A percentile compares a stretch with the other conserved stretches of the same genome.
These are phyloP conservation scores for Drosophila anomalata DNA, from an alignment of 2,888 invertebrate genomes.

Conservation along the genomic window DNA sequence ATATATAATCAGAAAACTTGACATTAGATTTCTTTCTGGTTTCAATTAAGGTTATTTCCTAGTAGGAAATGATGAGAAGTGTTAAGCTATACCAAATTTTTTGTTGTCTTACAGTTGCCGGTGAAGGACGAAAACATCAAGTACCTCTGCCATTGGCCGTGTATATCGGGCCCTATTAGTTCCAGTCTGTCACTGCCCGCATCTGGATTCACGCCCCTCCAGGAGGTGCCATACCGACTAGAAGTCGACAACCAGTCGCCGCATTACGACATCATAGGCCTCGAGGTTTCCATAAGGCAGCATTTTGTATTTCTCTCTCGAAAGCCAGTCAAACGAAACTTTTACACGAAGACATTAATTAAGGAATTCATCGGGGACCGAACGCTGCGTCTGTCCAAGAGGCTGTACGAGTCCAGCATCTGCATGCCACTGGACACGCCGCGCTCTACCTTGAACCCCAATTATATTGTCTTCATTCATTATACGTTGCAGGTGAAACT, in stretches of 20 bases:
- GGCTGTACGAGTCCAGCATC: constrained; percentile 85
- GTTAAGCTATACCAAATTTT: background rate
- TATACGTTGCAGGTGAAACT: constrained; percentile 77
- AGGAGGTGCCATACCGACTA: constrained; percentile 87
- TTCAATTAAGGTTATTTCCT: no score
- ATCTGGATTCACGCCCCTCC: constrained; percentile 89
- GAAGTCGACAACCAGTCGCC: constrained; percentile 88
- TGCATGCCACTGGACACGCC: constrained; percentile 87
- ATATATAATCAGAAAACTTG: no score
- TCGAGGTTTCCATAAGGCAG: constrained; percentile 78
- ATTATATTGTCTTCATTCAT: constrained; percentile 79
- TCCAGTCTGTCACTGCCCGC: constrained; percentile 85
- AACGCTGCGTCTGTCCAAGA: constrained; percentile 74
- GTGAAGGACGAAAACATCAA: constrained; percentile 79
- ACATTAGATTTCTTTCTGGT: no score
- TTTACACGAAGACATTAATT: constrained; percentile 73
- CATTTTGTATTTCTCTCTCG: constrained; percentile 80
- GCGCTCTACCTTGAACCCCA: constrained; percentile 86
- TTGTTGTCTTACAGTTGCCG: constrained; percentile 59
- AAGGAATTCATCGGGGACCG: constrained; percentile 73
- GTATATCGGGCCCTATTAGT: constrained; percentile 78
- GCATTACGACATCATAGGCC: constrained; percentile 75
- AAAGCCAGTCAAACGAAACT: constrained; percentile 79
- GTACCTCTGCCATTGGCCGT: constrained; percentile 81
- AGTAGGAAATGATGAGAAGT: no score